Evolutionary conservation across 2,113 vertebrate species (phyloP).

Genomic region (Psilopsiagon aurifrons): DNA sequence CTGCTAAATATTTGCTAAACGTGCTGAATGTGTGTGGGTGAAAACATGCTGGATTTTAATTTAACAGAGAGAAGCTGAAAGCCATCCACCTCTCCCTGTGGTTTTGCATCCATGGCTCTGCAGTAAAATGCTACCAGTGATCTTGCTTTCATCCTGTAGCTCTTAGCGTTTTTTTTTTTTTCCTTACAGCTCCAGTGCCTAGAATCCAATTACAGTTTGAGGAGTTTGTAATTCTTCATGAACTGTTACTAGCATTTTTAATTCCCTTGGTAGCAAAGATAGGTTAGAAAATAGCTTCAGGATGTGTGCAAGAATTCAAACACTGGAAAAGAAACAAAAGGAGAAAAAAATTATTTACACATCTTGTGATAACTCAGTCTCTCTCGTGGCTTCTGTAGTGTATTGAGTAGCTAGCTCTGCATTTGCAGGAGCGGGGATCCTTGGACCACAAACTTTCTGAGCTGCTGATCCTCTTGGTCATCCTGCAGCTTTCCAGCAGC

Average conservation of each 20-base stretch:
- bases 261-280: neutral
- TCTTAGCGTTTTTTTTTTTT: neutral
- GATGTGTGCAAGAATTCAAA: neutral
- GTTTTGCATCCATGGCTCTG: neutral
- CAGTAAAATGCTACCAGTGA: neutral
- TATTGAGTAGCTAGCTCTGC: neutral
- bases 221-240: neutral
- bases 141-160: neutral
- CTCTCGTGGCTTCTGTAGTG: rapidly evolving
- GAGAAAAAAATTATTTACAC: neutral
- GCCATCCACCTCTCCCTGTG: neutral
- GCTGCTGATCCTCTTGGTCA: neutral
- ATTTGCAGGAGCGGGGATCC: neutral
- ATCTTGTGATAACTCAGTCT: neutral
- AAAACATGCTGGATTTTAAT: neutral
- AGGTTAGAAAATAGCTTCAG: neutral
- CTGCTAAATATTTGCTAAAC: neutral
- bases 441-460: neutral
- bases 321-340: neutral
- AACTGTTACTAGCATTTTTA: neutral
- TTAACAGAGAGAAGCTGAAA: neutral
- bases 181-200: neutral
- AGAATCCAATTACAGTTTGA: neutral
- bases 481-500: neutral
- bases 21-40: neutral